These are phyloP conservation scores for Pandemis corylana DNA, from an alignment of 2,888 invertebrate species.

Conservation along the genomic window DNA sequence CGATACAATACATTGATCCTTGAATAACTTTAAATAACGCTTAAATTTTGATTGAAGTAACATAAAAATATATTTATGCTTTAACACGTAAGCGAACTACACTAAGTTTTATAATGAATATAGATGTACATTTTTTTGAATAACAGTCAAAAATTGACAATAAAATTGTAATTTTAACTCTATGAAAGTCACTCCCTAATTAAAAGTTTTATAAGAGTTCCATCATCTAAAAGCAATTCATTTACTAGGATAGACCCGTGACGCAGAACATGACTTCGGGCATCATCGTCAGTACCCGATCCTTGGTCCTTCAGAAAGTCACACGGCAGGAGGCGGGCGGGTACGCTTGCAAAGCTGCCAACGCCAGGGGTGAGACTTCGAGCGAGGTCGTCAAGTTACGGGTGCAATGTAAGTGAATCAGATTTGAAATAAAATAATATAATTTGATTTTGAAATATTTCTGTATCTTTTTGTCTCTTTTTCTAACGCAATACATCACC, in stretches of 20 bases:
- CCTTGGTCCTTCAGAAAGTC: slow-evolving; percentile 93
- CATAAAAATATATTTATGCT: no score
- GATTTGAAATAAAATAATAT: not conserved
- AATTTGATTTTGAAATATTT: not conserved
- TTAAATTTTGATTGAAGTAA: no score
- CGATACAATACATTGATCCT: no score
- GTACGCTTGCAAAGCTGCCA: slow-evolving; percentile 93
- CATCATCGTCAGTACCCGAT: slow-evolving; percentile 94
- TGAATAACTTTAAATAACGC: no score
- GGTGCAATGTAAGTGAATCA: slow-evolving; percentile 91
- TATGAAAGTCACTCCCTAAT: not conserved
- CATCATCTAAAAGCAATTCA: slow-evolving; percentile 28
- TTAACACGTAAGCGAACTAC: no score
- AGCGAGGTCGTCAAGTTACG: slow-evolving; percentile 90
- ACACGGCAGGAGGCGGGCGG: slow-evolving; percentile 92
- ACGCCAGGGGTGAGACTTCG: slow-evolving; percentile 92
- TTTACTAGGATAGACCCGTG: slow-evolving; percentile 83
- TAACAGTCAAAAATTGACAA: no score
- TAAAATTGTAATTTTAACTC: not conserved
- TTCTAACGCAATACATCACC: no score
- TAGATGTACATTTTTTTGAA: no score
- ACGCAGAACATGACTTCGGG: slow-evolving; percentile 94
- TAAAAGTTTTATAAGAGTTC: not conserved
- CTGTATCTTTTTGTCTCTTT: no score
- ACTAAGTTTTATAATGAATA: no score